phyloP scores from a whole-genome alignment of 2,888 invertebrate genomes.

The Hyposoter didymator region DNA sequence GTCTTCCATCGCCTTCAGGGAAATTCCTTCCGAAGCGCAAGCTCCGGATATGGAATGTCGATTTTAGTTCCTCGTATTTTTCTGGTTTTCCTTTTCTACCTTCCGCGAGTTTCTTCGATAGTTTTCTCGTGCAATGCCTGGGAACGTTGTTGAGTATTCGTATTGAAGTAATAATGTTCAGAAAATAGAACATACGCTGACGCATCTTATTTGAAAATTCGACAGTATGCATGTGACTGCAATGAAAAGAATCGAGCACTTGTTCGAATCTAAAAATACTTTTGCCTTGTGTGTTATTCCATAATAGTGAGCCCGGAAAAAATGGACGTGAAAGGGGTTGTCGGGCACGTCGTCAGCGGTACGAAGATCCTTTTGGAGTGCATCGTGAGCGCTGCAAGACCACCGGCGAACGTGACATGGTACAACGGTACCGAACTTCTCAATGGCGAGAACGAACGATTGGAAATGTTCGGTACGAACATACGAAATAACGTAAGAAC shows the following conservation, averaged over 20 bases:
- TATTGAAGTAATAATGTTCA: constrained; percentile 25
- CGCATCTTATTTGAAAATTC: constrained; percentile 17
- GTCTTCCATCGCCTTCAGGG: constrained; percentile 5
- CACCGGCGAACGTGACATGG: constrained; percentile 94
- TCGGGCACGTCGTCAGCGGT: constrained; percentile 92
- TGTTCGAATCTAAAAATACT: constrained; percentile 50
- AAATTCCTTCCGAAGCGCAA: constrained; percentile 18
- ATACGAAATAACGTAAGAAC: constrained; percentile 79
- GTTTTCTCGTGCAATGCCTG: not conserved
- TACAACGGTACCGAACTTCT: constrained; percentile 89
- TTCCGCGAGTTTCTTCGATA: not conserved
- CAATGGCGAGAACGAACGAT: constrained; percentile 77
- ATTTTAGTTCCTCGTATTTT: not conserved
- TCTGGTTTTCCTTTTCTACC: not conserved
- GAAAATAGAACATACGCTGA: constrained; percentile 22
- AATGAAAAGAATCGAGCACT: constrained; percentile 44
- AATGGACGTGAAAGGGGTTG: constrained; percentile 91
- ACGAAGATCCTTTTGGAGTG: constrained; percentile 92
- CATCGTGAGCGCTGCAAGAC: constrained; percentile 91
- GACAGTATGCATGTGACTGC: constrained; percentile 16
- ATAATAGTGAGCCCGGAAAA: constrained; percentile 92
- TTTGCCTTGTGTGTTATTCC: constrained; percentile 61
- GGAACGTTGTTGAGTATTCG: not conserved
- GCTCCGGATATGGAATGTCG: constrained; percentile 11
- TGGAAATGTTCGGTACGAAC: constrained; percentile 80